phyloP scores from a whole-genome alignment of 2,888 invertebrate genomes.

The Harpagoxenus sublaevis region DNA sequence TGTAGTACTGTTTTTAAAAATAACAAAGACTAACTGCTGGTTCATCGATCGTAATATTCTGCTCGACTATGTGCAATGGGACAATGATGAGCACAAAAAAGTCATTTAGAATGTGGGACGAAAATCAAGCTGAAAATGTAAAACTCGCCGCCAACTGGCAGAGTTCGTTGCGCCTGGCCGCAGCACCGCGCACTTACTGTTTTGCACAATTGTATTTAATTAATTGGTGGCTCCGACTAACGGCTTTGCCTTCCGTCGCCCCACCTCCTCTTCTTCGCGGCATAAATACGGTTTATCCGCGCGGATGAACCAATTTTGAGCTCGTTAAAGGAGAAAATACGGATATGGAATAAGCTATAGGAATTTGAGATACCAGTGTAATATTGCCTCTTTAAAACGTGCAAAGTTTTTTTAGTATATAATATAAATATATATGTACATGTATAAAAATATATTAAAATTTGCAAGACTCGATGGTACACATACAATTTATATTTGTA shows the following conservation, averaged over 20 bases:
- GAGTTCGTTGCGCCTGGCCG: constrained; percentile 69
- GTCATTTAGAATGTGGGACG: constrained; percentile 22
- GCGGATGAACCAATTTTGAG: constrained; percentile 45
- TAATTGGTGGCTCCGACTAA: constrained; percentile 75
- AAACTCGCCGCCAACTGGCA: constrained; percentile 38
- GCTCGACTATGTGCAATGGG: neutral
- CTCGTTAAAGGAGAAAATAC: constrained; percentile 26
- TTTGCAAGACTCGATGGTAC: neutral
- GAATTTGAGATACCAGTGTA: neutral
- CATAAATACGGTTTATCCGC: constrained; percentile 39
- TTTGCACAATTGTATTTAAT: constrained; percentile 80
- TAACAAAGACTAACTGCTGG: neutral
- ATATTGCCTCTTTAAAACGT: neutral
- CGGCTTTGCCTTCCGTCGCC: constrained; percentile 23
- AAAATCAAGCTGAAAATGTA: constrained; percentile 31
- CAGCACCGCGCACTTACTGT: constrained; percentile 66
- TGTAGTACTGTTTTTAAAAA: neutral
- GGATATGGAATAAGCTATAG: neutral
- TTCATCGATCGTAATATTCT: neutral
- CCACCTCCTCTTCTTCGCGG: constrained; percentile 13
- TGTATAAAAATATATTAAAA: neutral
- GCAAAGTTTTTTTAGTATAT: neutral
- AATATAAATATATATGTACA: neutral
- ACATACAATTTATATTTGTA: neutral
- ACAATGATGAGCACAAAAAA: constrained; percentile 5